These are phyloP conservation scores for Amblyteles armatorius DNA, from an alignment of 2,888 invertebrate species.

Conservation along the genomic window DNA sequence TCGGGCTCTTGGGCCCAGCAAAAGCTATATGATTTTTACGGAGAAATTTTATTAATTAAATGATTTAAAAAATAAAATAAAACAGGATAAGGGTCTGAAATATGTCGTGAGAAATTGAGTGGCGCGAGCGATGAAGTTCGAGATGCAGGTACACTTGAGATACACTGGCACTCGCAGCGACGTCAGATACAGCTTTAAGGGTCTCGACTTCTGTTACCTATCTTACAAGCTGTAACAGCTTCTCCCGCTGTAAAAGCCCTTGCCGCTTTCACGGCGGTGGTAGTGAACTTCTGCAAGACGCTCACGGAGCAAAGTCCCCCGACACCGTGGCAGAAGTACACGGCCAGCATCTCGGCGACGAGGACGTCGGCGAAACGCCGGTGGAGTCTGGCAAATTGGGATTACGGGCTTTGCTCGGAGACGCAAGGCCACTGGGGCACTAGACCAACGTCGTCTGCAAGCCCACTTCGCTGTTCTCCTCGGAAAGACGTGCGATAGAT, in stretches of 20 bases:
- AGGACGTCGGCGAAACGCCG: constrained; percentile 69
- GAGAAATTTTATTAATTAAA: background rate
- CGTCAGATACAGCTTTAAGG: constrained; percentile 48
- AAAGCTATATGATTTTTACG: background rate
- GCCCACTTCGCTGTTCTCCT: constrained; percentile 15
- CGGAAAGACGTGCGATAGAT: constrained; percentile 36
- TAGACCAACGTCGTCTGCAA: constrained; percentile 65
- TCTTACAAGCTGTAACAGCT: constrained; percentile 47
- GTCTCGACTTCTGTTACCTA: constrained; percentile 25
- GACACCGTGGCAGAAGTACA: constrained; percentile 57
- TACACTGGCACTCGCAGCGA: constrained; percentile 26
- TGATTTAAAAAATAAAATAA: background rate
- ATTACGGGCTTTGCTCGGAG: constrained; percentile 66
- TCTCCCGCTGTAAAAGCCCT: constrained; percentile 59
- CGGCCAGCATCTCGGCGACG: constrained; percentile 51
- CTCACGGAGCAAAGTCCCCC: constrained; percentile 54
- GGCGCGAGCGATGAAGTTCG: constrained; percentile 39
- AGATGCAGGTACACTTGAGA: constrained; percentile 45
- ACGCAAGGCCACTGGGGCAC: constrained; percentile 70
- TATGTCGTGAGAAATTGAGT: constrained; percentile 28
- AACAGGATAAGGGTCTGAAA: background rate
- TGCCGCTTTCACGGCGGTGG: constrained; percentile 39
- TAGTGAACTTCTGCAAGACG: constrained; percentile 34
- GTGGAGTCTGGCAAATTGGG: constrained; percentile 69
- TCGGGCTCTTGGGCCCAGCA: background rate